Base-by-base conservation (phyloP, 2,888 invertebrate genomes). In the Morpho helenor region DNA sequence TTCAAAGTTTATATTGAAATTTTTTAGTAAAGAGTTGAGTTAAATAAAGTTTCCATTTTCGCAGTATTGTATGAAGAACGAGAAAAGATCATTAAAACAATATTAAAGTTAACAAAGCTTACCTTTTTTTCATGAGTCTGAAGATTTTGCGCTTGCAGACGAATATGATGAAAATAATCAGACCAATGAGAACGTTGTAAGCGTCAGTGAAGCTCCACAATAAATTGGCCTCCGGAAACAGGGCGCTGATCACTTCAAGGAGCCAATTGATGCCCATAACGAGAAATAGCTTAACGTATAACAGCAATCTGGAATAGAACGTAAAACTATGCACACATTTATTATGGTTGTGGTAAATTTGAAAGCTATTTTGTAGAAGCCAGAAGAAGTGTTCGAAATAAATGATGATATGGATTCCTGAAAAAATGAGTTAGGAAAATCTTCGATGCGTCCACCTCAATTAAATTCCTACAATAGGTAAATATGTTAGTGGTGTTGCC, bases 181-280 rank as follows among this genome's bases (percentile, higher is more conserved):
- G 80, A 0, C 95, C 95, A 62, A 94, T 94, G 43, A 94, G 89
- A 0, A 94, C 93, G 70, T 95, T 95, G 71, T 93, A 92, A 23
- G 93, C 83, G 68, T 95, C 95, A 2, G 93, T 91, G 46, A 93
- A 71, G 65, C 91, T 91, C 93, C 94, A 95, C 48, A 93, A 70
- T 59, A 78, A 78, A 4, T 80, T 65, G 0, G 88, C 85, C 8
- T 87, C 71, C 0, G 87, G 86, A 55, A 91, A 92, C 5, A 92
- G 64, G 80, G 93, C 93, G 44, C 94, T 94, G 60, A 94, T 76
- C 41, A 95, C 91, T 72, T 95, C 95, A 80, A 94, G 88, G n/a
- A 93, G 88, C 95, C 95, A 95, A 75, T 93, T 95, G 63, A 95
- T 91, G 2, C 95, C 95, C 94, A 95, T 95, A 7, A 95, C 94